These are phyloP conservation scores for Buphagus erythrorhynchus DNA, from an alignment of 2,797 vertebrate species.

Conservation along the genomic window DNA sequence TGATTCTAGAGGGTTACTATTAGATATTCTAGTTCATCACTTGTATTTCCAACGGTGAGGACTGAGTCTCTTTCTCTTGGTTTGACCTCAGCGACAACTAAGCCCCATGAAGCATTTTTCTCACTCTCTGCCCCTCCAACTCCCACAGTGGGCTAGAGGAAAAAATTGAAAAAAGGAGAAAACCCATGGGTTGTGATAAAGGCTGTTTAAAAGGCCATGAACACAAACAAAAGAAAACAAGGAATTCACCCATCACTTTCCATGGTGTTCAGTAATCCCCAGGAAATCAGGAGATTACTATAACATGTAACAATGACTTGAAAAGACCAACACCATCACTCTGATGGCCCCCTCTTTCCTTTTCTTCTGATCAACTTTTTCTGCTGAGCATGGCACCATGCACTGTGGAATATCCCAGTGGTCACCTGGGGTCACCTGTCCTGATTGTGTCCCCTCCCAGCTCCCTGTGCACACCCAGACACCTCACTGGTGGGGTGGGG, in stretches of 20 bases:
- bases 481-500: fast-evolving
- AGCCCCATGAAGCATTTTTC: not conserved
- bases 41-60: not conserved
- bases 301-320: not conserved
- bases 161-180: not conserved
- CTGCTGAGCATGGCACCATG: too few species aligned
- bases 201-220: not conserved
- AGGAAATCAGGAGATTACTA: not conserved
- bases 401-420: not conserved
- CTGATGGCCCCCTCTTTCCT: not conserved
- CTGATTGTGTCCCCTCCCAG: not conserved
- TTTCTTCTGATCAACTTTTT: not conserved
- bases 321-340: not conserved
- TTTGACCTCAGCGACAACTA: not conserved
- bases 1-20: not conserved
- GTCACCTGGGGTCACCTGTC: not conserved
- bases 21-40: not conserved
- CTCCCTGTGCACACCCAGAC: not conserved
- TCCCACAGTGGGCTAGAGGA: too few species aligned
- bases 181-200: not conserved
- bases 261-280: not conserved
- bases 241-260: not conserved
- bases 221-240: not conserved
- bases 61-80: not conserved
- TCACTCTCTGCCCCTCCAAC: not conserved